A percentile compares a stretch with the other conserved stretches of the same genome.
These are phyloP conservation scores for Hormiphora californensis DNA, from an alignment of 37 sponge, comb jelly and placozoan genomes.

Conservation along the genomic window DNA sequence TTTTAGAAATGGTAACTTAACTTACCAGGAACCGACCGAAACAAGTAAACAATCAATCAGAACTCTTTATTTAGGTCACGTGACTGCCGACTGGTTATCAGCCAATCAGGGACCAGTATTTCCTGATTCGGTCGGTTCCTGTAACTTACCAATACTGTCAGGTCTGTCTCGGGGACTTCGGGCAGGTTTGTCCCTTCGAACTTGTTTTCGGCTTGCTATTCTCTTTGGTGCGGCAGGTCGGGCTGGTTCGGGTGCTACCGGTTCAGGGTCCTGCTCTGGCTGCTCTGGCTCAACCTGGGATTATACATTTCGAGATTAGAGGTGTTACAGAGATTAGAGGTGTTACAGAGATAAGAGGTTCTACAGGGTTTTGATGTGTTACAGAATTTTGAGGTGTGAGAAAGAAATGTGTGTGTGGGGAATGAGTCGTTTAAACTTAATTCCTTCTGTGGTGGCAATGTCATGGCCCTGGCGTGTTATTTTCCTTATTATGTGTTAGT, in stretches of 20 bases:
- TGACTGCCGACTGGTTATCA: too few relatives aligned
- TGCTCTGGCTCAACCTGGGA: constrained; percentile 37
- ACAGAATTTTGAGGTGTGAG: not conserved
- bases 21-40: too few relatives aligned
- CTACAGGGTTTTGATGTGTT: not conserved
- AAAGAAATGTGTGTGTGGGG: not conserved
- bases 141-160: constrained; percentile 39
- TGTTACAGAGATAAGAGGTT: not conserved
- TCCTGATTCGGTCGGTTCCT: too few relatives aligned
- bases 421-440: not conserved
- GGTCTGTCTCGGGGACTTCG: not conserved
- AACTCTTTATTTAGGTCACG: too few relatives aligned
- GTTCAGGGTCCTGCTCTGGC: constrained; percentile 46
- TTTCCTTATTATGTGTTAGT: not conserved
- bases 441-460: not conserved
- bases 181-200: not conserved
- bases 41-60: too few relatives aligned
- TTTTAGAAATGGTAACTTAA: not conserved
- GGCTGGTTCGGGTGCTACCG: constrained; percentile 41
- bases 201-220: constrained; percentile 31
- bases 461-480: not conserved
- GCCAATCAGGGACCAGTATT: too few relatives aligned
- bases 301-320: not conserved
- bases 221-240: constrained; percentile 31
- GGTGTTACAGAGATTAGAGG: not conserved